phyloP scores from a whole-genome alignment of 2,797 vertebrate species.

The Centropyge bicolor region DNA sequence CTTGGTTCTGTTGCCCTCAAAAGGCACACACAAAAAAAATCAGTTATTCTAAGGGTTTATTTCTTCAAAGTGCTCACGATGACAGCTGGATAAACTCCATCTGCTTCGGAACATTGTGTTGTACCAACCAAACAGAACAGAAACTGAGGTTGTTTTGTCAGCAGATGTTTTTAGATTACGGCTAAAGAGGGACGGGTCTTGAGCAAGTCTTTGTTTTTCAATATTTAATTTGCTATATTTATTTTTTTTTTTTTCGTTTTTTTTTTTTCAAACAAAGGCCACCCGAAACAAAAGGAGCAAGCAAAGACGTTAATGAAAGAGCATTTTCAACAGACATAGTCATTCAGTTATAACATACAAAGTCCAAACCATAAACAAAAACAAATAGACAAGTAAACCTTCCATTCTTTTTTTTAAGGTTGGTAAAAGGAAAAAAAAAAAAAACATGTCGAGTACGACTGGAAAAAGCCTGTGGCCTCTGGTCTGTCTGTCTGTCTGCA shows the following conservation, averaged over 20 bases:
- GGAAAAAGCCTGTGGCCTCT: slow-evolving; percentile 33
- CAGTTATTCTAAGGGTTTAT: background rate
- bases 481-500: slow-evolving; percentile 30
- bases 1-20: background rate
- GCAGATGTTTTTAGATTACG: background rate
- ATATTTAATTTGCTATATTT: background rate
- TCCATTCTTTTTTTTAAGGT: slow-evolving; percentile 19
- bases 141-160: background rate
- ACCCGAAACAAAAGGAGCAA: slow-evolving; percentile 15
- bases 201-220: background rate
- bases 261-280: slow-evolving; percentile 12
- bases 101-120: background rate
- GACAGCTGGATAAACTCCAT: background rate
- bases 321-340: background rate
- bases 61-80: background rate
- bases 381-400: slow-evolving; percentile 20
- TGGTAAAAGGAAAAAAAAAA: slow-evolving; percentile 9
- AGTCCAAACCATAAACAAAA: slow-evolving; percentile 21
- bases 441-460: slow-evolving; percentile 5
- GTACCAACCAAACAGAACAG: background rate
- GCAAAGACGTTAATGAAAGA: background rate
- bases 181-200: background rate
- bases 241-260: background rate
- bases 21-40: background rate
- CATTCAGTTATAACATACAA: slow-evolving; percentile 7